Conservation (phyloP, 2,888 invertebrate species). For the Ditylenchus weischeri region DNA sequence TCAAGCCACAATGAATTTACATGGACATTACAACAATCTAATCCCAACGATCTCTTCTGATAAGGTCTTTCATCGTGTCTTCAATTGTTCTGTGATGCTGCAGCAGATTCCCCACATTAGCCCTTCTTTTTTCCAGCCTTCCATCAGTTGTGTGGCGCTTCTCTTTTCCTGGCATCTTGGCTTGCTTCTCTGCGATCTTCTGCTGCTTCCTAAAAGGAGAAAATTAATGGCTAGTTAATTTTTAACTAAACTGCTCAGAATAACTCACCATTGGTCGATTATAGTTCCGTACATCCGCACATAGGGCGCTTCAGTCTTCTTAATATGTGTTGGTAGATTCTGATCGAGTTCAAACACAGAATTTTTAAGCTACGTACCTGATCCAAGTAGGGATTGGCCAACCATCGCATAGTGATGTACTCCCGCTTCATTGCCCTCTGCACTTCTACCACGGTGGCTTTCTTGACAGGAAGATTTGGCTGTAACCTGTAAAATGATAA, state of each 20-base stretch:
- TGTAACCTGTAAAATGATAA: constrained; percentile 43
- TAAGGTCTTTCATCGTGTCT: constrained; percentile 44
- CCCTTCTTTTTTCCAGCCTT: constrained; percentile 29
- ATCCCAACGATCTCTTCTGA: constrained; percentile 56
- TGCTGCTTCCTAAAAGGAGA: background rate
- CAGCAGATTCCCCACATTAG: constrained; percentile 55
- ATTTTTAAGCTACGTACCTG: constrained; percentile 31
- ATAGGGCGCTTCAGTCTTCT: constrained; percentile 40
- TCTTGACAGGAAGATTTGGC: constrained; percentile 44
- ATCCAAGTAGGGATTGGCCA: constrained; percentile 50
- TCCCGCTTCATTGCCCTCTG: constrained; percentile 46
- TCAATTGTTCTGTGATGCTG: constrained; percentile 54
- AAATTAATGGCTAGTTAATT: too few relatives aligned
- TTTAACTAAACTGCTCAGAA: too few relatives aligned
- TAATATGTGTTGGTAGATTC: background rate
- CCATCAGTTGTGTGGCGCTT: constrained; percentile 27
- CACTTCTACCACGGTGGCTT: constrained; percentile 37
- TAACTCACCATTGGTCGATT: constrained; percentile 15
- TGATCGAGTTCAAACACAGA: background rate
- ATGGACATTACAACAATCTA: constrained; percentile 26
- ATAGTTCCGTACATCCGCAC: constrained; percentile 29
- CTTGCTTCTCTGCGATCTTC: constrained; percentile 23
- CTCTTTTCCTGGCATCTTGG: constrained; percentile 39
- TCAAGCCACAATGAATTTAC: background rate
- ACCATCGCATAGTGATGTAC: constrained; percentile 51